Conservation (phyloP, 2,113 vertebrate species). For the Procavia capensis region DNA sequence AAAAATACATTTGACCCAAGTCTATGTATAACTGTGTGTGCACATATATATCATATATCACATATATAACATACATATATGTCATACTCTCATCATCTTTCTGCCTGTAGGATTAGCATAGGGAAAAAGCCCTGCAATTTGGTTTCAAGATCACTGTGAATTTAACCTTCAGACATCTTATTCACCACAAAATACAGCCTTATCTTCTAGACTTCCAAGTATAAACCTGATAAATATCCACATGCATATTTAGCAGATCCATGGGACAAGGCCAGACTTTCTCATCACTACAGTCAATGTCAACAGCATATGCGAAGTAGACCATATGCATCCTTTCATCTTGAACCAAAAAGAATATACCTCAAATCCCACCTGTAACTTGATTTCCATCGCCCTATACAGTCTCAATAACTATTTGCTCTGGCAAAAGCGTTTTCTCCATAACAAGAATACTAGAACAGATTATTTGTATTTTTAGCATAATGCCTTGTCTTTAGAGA, state of each 20-base stretch:
- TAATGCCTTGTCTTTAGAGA: neutral
- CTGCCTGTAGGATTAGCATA: neutral
- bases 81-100: too few species aligned
- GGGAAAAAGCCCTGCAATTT: neutral
- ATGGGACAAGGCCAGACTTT: neutral
- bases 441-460: neutral
- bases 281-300: neutral
- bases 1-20: neutral
- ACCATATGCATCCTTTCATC: neutral
- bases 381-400: conserved; percentile 7
- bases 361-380: neutral
- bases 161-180: neutral
- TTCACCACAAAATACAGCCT: neutral
- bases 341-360: neutral
- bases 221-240: neutral
- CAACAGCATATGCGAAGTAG: neutral
- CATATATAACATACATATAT: neutral
- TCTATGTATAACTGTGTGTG: neutral
- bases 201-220: neutral
- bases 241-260: neutral
- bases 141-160: neutral
- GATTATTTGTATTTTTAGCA: neutral
- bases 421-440: neutral
- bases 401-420: neutral
- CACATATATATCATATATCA: too few species aligned